Percentiles rank a stretch among this genome's conserved stretches.
Evolutionary conservation across 2,888 invertebrate species (phyloP).

Genomic region (Lasioglossum calceatum): DNA sequence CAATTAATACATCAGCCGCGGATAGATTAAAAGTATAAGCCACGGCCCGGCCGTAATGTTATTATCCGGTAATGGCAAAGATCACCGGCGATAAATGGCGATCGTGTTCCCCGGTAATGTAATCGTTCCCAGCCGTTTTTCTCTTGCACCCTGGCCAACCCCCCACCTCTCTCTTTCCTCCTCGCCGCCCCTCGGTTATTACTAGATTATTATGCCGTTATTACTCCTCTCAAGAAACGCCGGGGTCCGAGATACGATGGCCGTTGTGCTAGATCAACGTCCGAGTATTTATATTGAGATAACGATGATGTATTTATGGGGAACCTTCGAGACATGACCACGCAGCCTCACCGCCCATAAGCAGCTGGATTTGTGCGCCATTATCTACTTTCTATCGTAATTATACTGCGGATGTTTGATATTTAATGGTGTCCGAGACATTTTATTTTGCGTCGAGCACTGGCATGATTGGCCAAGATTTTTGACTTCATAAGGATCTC

Average conservation of each 20-base stretch:
- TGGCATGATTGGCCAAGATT: neutral
- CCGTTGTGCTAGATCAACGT: constrained; percentile 13
- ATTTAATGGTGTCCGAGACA: neutral
- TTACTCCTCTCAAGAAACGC: neutral
- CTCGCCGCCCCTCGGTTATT: neutral
- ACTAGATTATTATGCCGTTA: constrained; percentile 18
- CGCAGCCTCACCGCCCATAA: neutral
- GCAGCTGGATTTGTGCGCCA: neutral
- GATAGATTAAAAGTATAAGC: constrained; percentile 35
- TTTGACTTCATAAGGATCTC: neutral
- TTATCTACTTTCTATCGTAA: constrained; percentile 3
- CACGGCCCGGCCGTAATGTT: constrained; percentile 6
- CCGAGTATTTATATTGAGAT: constrained; percentile 16
- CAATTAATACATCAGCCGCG: constrained; percentile 48
- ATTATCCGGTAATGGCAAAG: constrained; percentile 43
- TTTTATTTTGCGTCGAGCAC: neutral
- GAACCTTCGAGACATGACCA: neutral
- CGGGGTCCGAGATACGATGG: neutral
- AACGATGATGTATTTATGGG: constrained; percentile 9
- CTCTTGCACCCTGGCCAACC: neutral
- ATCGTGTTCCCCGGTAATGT: constrained; percentile 20
- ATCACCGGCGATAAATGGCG: constrained; percentile 45
- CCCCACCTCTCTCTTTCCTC: neutral
- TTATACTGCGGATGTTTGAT: neutral
- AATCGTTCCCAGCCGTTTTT: constrained; percentile 9